phyloP scores from a whole-genome alignment of 2,888 invertebrate genomes.

The Shargacucullia verbasci region DNA sequence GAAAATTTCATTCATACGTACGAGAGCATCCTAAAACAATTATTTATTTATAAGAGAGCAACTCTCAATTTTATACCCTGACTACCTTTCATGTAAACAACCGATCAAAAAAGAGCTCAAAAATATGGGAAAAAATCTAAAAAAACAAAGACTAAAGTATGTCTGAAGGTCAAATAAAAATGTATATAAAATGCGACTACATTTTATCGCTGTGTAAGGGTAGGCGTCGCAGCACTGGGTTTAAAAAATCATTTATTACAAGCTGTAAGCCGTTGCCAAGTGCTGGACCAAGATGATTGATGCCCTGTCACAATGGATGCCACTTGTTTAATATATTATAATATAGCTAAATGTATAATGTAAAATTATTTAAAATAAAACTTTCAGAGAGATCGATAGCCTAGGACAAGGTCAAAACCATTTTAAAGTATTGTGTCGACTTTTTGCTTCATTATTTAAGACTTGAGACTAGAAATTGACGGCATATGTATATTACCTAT shows the following conservation, averaged over 20 bases:
- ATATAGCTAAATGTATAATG: slow-evolving; percentile 49
- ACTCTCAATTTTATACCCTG: no score
- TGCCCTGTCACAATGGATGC: slow-evolving; percentile 59
- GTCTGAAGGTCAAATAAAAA: slow-evolving; percentile 4
- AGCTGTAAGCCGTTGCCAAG: slow-evolving; percentile 68
- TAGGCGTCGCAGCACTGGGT: slow-evolving; percentile 38
- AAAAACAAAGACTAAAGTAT: background rate
- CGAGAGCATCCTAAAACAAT: no score
- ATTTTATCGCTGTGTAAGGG: slow-evolving; percentile 36
- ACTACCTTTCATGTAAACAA: no score
- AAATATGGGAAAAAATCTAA: background rate
- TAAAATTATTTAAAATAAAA: slow-evolving; percentile 25
- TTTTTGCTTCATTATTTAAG: no score
- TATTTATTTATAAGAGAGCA: no score
- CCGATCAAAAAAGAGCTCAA: no score
- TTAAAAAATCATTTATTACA: slow-evolving; percentile 77
- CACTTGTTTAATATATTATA: slow-evolving; percentile 58
- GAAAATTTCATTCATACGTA: no score
- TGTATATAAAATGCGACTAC: slow-evolving; percentile 8
- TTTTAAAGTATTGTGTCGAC: no score
- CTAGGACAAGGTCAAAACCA: background rate
- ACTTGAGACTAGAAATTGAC: no score
- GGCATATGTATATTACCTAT: no score
- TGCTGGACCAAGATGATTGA: slow-evolving; percentile 73
- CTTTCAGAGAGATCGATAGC: background rate